A percentile compares a stretch with the other conserved stretches of the same genome.
phyloP scores from a whole-genome alignment of 2,888 invertebrate genomes.

The Portevinia maculata region DNA sequence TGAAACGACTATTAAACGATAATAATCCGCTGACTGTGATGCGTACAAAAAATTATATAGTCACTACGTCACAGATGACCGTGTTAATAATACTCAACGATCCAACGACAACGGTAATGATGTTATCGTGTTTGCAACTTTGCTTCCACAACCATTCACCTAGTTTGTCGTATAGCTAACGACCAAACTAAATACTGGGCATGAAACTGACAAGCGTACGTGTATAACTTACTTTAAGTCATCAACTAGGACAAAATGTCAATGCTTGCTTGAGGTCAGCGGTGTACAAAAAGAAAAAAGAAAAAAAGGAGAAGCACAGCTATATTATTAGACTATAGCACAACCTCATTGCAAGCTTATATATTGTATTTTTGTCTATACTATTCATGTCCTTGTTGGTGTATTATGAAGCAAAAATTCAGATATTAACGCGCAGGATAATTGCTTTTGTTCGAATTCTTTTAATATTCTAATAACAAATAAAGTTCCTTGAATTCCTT shows the following conservation, averaged over 20 bases:
- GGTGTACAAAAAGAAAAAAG: slow-evolving; percentile 22
- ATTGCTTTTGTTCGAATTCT: slow-evolving; percentile 65
- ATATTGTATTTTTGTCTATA: slow-evolving; percentile 3
- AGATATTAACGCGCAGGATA: slow-evolving; percentile 66
- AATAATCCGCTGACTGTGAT: slow-evolving; percentile 36
- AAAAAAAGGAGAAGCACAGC: slow-evolving; percentile 20
- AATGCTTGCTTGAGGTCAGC: slow-evolving; percentile 66
- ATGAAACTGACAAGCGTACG: slow-evolving; percentile 58
- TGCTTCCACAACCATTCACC: slow-evolving; percentile 62
- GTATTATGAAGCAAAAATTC: slow-evolving; percentile 55
- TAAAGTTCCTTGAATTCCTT: slow-evolving; percentile 40
- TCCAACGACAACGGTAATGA: slow-evolving; percentile 42
- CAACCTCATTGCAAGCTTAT: slow-evolving; percentile 17
- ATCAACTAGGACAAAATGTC: slow-evolving; percentile 71
- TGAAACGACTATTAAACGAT: slow-evolving; percentile 32
- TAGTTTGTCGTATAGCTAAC: slow-evolving; percentile 66
- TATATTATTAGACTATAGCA: not conserved
- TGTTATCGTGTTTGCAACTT: slow-evolving; percentile 62
- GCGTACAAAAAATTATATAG: slow-evolving; percentile 41
- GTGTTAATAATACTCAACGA: slow-evolving; percentile 68
- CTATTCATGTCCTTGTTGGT: slow-evolving; percentile 27
- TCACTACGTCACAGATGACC: slow-evolving; percentile 66
- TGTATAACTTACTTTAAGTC: slow-evolving; percentile 15
- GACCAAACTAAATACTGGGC: slow-evolving; percentile 66
- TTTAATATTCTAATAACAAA: slow-evolving; percentile 46